Conservation (phyloP, 2,888 invertebrate genomes). For the Trissonchulus sp. region DNA sequence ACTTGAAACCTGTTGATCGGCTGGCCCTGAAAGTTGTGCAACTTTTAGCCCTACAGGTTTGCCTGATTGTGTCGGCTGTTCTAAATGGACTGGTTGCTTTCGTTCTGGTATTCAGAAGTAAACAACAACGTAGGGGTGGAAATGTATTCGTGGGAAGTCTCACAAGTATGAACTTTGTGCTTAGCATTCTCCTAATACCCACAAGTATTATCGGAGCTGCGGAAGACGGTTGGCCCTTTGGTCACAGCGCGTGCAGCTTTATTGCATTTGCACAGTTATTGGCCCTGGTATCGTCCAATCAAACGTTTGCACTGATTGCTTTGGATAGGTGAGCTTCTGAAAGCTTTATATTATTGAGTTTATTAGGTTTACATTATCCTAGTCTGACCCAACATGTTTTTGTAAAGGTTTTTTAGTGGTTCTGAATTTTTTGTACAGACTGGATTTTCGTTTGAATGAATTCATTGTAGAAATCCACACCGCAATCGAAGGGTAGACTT, state of each 20-base stretch:
- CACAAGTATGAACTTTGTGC: neutral
- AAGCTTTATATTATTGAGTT: no score
- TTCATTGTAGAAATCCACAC: no score
- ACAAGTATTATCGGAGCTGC: neutral
- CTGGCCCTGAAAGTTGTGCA: slow-evolving; percentile 9
- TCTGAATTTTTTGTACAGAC: no score
- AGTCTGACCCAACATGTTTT: no score
- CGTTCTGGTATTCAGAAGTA: slow-evolving; percentile 8
- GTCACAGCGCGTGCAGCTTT: neutral
- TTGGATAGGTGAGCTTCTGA: slow-evolving; percentile 10
- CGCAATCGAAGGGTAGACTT: no score
- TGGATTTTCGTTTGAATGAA: no score
- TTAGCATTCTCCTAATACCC: neutral
- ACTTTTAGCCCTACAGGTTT: neutral
- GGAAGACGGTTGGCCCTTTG: slow-evolving; percentile 4
- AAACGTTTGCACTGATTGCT: slow-evolving; percentile 19
- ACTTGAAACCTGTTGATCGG: neutral
- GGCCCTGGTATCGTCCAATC: neutral
- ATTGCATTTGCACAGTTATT: slow-evolving; percentile 20
- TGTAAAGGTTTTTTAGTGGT: no score
- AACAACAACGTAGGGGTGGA: neutral
- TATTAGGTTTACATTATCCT: no score
- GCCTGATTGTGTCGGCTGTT: neutral
- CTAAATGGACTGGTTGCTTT: slow-evolving; percentile 9
- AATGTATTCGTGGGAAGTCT: neutral